Evolutionary conservation across 2,888 invertebrate species (phyloP).

Genomic region (Nomada goodeniana): DNA sequence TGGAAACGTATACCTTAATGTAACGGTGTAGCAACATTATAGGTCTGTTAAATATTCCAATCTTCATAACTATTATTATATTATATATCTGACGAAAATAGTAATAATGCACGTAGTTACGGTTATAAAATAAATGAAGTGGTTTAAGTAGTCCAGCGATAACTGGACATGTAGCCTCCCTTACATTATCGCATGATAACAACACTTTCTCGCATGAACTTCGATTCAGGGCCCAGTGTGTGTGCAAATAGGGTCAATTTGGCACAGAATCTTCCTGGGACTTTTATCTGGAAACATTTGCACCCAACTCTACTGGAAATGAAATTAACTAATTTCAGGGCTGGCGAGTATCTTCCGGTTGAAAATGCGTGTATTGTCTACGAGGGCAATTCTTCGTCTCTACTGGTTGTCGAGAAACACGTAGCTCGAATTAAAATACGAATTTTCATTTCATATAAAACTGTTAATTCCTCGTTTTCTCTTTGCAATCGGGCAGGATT

Average conservation of each 20-base stretch:
- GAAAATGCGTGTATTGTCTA: constrained; percentile 20
- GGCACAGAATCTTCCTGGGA: constrained; percentile 25
- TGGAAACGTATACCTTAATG: too few species aligned
- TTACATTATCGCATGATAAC: neutral
- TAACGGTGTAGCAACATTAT: too few species aligned
- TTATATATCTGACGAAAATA: too few species aligned
- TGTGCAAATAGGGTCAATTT: constrained; percentile 54
- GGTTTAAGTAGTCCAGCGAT: too few species aligned
- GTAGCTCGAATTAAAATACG: neutral
- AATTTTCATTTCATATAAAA: neutral
- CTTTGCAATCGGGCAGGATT: neutral
- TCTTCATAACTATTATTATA: too few species aligned
- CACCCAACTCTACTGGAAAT: constrained; percentile 28
- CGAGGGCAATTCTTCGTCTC: constrained; percentile 32
- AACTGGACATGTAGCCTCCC: neutral
- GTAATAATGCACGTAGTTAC: too few species aligned
- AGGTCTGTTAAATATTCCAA: too few species aligned
- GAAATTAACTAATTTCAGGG: constrained; percentile 29
- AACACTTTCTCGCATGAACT: constrained; percentile 17
- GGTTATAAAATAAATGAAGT: too few species aligned
- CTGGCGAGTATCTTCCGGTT: constrained; percentile 30
- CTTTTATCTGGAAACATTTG: constrained; percentile 44
- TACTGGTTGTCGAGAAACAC: neutral
- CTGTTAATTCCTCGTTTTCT: neutral
- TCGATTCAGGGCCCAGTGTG: constrained; percentile 5